Conservation (phyloP, 2,113 vertebrate genomes). For the Himantopus leucocephalus region DNA sequence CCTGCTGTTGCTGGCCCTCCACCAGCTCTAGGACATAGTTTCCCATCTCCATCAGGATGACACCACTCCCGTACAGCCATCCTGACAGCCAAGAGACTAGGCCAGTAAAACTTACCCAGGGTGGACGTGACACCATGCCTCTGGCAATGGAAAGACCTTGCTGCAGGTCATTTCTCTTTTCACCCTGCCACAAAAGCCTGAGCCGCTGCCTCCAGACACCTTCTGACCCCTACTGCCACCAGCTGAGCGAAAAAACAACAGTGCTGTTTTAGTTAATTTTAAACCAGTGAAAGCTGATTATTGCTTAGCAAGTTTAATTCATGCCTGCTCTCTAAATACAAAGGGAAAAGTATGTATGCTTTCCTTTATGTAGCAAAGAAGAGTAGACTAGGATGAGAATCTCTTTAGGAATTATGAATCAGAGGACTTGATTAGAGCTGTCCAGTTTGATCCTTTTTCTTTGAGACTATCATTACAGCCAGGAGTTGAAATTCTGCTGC, state of each 20-base stretch:
- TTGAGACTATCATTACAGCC: not conserved
- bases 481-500: not conserved
- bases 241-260: not conserved
- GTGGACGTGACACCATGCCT: not conserved
- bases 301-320: not conserved
- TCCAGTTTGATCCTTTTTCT: not conserved
- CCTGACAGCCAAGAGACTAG: not conserved
- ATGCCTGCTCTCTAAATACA: not conserved
- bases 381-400: not conserved
- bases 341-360: not conserved
- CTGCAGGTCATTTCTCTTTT: not conserved
- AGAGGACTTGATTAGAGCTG: not conserved
- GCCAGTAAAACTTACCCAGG: not conserved
- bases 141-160: not conserved
- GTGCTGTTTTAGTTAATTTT: conserved; percentile 3
- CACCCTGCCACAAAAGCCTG: not conserved
- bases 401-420: not conserved
- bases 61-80: not conserved
- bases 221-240: not conserved
- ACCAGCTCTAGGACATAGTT: not conserved
- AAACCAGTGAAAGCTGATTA: conserved; percentile 29
- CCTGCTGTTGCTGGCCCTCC: not conserved
- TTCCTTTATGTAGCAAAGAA: not conserved
- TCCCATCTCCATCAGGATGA: not conserved
- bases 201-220: not conserved